These are phyloP conservation scores for Octodonta nipae DNA, from an alignment of 2,888 invertebrate species.

Conservation along the genomic window DNA sequence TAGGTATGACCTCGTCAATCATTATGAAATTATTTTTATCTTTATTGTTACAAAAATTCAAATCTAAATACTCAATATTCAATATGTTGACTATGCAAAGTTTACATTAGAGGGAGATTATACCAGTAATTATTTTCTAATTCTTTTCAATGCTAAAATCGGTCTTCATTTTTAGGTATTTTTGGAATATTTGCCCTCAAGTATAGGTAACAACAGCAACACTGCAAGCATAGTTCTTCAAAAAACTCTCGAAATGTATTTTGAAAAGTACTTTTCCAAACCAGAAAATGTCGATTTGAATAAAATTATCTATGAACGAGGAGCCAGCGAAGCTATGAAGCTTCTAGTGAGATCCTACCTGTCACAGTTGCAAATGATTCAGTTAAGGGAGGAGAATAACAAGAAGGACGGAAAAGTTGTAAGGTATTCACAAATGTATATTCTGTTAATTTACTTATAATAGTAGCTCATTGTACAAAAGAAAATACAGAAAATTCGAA, in stretches of 20 bases:
- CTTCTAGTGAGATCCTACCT: conserved; percentile 49
- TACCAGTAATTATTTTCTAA: too few species aligned
- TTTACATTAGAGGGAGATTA: too few species aligned
- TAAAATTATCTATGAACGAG: conserved; percentile 34
- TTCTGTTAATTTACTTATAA: too few species aligned
- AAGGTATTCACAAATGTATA: conserved; percentile 6
- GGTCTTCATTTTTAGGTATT: too few species aligned
- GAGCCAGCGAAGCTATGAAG: conserved; percentile 43
- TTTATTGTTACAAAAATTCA: too few species aligned
- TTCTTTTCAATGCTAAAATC: too few species aligned
- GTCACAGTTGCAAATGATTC: conserved; percentile 32
- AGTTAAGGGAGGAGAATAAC: conserved; percentile 23
- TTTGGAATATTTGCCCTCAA: conserved; percentile 52
- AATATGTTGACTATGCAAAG: too few species aligned
- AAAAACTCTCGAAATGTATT: conserved; percentile 39
- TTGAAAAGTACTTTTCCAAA: conserved; percentile 29
- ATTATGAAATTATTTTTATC: too few species aligned
- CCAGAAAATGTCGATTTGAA: conserved; percentile 26
- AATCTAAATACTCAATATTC: too few species aligned
- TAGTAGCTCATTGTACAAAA: too few species aligned
- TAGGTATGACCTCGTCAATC: too few species aligned
- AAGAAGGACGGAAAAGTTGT: conserved; percentile 7
- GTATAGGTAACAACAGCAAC: conserved; percentile 44
- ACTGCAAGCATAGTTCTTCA: conserved; percentile 38
- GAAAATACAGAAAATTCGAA: too few species aligned